Evolutionary conservation across 2,888 invertebrate species (phyloP).

Genomic region (Nomada ferruginata): DNA sequence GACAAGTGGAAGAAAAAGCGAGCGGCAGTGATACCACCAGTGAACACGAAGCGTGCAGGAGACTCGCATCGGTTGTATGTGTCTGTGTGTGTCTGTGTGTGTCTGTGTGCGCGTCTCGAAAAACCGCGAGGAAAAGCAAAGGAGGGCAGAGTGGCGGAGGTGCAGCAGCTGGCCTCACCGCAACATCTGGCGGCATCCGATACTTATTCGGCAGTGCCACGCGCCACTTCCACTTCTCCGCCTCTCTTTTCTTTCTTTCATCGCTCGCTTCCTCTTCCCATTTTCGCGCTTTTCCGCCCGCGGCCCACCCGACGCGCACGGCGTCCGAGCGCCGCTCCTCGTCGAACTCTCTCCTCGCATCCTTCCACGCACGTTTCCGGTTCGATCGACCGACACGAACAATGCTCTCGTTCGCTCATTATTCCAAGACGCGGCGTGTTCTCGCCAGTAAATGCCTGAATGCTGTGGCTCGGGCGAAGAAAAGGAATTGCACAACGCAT

Average conservation of each 20-base stretch:
- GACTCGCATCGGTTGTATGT: constrained; percentile 25
- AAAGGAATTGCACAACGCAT: too few species aligned
- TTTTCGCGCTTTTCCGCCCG: constrained; percentile 59
- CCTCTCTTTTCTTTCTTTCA: constrained; percentile 60
- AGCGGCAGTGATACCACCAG: constrained; percentile 57
- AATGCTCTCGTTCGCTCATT: constrained; percentile 4
- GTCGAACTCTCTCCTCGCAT: constrained; percentile 5
- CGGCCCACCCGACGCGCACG: constrained; percentile 11
- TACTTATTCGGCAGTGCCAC: constrained; percentile 80
- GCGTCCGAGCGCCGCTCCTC: constrained; percentile 1
- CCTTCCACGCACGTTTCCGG: constrained; percentile 34
- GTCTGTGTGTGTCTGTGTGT: constrained; percentile 34
- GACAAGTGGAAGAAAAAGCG: constrained; percentile 16
- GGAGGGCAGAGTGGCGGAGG: constrained; percentile 65
- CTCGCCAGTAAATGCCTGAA: too few species aligned
- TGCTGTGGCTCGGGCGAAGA: too few species aligned
- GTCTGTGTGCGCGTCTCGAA: constrained; percentile 62
- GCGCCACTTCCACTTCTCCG: constrained; percentile 79
- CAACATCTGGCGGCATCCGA: constrained; percentile 80
- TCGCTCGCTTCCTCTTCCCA: constrained; percentile 50
- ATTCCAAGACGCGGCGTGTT: not conserved
- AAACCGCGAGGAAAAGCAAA: constrained; percentile 73
- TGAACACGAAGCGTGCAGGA: constrained; percentile 44
- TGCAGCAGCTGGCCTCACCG: constrained; percentile 77
- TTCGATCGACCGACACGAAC: constrained; percentile 17